A percentile compares a stretch with the other conserved stretches of the same genome.
Conservation (phyloP, 2,888 invertebrate genomes). For the Andrena flavipes region DNA sequence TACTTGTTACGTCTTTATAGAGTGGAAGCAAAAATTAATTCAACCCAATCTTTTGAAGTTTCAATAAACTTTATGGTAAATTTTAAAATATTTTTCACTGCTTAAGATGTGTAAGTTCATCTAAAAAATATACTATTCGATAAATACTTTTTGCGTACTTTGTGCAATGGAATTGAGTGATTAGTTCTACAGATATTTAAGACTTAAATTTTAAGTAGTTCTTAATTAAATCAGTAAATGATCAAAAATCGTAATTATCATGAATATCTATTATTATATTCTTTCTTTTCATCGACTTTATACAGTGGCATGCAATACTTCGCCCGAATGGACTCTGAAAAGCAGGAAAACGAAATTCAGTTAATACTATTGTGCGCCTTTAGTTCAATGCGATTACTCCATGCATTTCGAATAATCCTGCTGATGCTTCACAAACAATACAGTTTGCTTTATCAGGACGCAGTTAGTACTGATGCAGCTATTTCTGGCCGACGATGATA, state of each 20-base stretch:
- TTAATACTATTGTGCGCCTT: neutral
- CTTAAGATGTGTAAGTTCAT: no score
- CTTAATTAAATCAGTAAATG: neutral
- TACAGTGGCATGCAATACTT: neutral
- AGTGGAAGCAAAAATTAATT: no score
- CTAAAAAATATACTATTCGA: no score
- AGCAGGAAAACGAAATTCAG: neutral
- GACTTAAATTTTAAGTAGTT: neutral
- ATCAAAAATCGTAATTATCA: no score
- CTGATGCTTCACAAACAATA: slow-evolving; percentile 23
- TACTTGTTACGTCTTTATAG: no score
- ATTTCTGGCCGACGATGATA: slow-evolving; percentile 6
- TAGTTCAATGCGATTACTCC: neutral
- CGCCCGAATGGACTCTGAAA: neutral
- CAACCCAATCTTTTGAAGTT: no score
- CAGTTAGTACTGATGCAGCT: neutral
- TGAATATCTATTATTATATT: neutral
- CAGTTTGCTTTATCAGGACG: slow-evolving; percentile 11
- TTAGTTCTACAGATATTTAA: no score
- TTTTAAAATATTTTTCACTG: no score
- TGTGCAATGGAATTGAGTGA: no score
- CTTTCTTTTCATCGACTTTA: neutral
- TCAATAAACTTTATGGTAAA: no score
- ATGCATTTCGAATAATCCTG: slow-evolving; percentile 6
- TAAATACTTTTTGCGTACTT: no score